These are phyloP conservation scores for Hermetia illucens DNA, from an alignment of 1,140 invertebrate genomes.

Conservation along the genomic window DNA sequence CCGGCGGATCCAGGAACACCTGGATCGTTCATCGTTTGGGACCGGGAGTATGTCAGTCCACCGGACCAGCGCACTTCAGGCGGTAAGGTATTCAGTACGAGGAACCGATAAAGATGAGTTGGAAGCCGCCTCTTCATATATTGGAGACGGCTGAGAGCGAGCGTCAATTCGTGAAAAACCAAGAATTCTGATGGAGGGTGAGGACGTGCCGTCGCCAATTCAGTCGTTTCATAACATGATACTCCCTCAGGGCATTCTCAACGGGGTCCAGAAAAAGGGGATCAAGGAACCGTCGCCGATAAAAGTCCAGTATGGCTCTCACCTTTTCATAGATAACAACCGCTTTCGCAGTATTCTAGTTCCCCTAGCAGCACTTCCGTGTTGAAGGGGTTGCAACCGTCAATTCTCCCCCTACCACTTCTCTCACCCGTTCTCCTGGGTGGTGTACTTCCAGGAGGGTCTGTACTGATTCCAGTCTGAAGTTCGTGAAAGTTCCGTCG, in stretches of 20 bases:
- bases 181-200: constrained; percentile 88
- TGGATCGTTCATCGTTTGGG: constrained; percentile 67
- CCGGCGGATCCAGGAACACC: constrained; percentile 43
- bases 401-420: too few relatives aligned
- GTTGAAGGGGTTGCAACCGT: too few relatives aligned
- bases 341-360: too few relatives aligned
- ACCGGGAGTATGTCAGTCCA: constrained; percentile 79
- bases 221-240: constrained; percentile 92
- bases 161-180: constrained; percentile 68
- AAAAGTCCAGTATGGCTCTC: too few relatives aligned
- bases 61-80: constrained; percentile 92
- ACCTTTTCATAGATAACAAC: too few relatives aligned
- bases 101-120: constrained; percentile 94
- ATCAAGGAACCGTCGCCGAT: constrained; percentile 90
- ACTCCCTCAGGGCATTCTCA: constrained; percentile 72
- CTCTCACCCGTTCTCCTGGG: too few relatives aligned
- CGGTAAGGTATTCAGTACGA: constrained; percentile 96
- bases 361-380: too few relatives aligned
- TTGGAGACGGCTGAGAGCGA: constrained; percentile 52
- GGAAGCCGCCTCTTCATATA: constrained; percentile 74
- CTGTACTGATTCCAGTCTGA: too few relatives aligned
- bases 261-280: constrained; percentile 66
- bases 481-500: too few relatives aligned
- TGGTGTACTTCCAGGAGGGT: too few relatives aligned
- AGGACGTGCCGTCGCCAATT: constrained; percentile 81